Base-by-base conservation (phyloP, 2,113 vertebrate genomes). In the Sceloporus tristichus region DNA sequence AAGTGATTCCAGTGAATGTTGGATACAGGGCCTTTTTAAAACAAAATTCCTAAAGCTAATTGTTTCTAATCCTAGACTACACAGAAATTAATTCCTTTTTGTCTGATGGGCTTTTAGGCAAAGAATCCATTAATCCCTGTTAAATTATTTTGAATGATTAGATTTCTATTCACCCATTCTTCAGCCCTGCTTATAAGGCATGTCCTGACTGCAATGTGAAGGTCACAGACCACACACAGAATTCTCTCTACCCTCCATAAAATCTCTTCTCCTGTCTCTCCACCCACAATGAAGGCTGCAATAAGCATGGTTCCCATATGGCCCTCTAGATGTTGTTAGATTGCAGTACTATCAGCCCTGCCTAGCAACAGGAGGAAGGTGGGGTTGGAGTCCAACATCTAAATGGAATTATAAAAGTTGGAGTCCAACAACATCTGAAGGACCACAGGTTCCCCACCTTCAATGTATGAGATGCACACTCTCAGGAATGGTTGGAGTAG, bases 71-170 rank as follows among this genome's bases (percentile, higher is more conserved):
- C 65, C 71, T 88, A 90, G 70, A 93, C 34, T 88, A 92, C 29
- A 92, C 0, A 16, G 53, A 94, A 88, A 86, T 82, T 88, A 85
- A 88, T 93, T 92, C 23, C 62, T 0, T 0, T 2, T 73, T 96
- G 95, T 92, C 86, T 91, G 82, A 81, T 89, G 21, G 80, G 9
- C 10, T 89, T 80, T 1, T 11, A 89, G 71, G 38, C 78, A 88
- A 91, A 94, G 91, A 71, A 81, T 7, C 80, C 89, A 84, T 85
- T 89, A 91, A 94, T 87, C 74, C 27, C 5, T 90, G 13, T 48
- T 77, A 88, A 92, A 87, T 85, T 93, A 73, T 68, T 91, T 87
- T 65, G 27, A 94, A 90, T 95, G 85, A 84, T 53, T 92, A 89
- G 68, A 14, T 4, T 89, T 23, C 21, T 90, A 54, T 90, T 89